phyloP scores from a whole-genome alignment of 2,113 vertebrate species.

The Sinocyclocheilus anophthalmus region DNA sequence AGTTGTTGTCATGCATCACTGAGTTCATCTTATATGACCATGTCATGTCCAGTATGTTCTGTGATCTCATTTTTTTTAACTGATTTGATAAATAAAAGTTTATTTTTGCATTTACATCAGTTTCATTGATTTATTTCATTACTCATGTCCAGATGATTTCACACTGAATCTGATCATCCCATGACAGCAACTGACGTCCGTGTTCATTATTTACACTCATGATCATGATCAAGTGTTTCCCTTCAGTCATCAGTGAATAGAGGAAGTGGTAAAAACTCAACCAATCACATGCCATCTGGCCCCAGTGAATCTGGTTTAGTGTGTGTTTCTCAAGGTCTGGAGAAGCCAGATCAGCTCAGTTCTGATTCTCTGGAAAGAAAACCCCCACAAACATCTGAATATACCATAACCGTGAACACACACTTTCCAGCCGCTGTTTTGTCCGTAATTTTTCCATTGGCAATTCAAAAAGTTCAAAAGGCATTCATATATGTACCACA shows the following conservation, averaged over 20 bases:
- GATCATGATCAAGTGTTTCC: background rate
- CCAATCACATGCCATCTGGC: background rate
- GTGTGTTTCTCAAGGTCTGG: background rate
- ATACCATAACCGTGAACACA: background rate
- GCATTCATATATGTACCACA: background rate
- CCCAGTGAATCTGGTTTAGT: background rate
- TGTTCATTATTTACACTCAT: background rate
- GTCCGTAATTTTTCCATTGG: no score
- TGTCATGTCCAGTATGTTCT: constrained; percentile 33
- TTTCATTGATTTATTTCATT: constrained; percentile 21
- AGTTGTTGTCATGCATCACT: background rate
- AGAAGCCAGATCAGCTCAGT: background rate
- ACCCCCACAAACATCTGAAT: background rate
- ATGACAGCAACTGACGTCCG: background rate
- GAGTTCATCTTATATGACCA: constrained; percentile 12
- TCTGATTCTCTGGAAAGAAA: background rate
- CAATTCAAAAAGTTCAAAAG: background rate
- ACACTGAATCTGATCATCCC: background rate
- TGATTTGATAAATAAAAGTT: constrained; percentile 6
- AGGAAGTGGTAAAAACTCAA: background rate
- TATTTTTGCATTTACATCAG: background rate
- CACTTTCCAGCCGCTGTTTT: background rate
- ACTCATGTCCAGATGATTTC: background rate
- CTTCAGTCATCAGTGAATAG: background rate
- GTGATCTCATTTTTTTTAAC: constrained; percentile 18